Percentiles rank a stretch among this genome's conserved stretches.
phyloP scores from a whole-genome alignment of 2,113 vertebrate species.

The Sinocyclocheilus anshuiensis region DNA sequence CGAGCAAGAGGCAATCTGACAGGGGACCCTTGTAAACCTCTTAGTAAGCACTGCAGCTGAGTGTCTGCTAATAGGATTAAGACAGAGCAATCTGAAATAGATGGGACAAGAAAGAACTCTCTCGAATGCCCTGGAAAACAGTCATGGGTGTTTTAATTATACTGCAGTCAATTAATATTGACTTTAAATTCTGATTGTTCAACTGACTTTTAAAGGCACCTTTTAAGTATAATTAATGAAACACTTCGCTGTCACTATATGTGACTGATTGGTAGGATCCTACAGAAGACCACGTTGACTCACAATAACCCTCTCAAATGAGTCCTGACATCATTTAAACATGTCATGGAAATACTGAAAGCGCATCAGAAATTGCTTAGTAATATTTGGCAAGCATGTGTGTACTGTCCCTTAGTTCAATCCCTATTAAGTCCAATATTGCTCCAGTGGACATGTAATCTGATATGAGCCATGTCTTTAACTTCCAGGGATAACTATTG shows the following conservation, averaged over 20 bases:
- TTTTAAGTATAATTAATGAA: constrained; percentile 6
- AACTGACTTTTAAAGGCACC: background rate
- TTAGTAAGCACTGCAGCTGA: constrained; percentile 70
- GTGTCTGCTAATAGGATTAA: constrained; percentile 75
- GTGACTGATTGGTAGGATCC: background rate
- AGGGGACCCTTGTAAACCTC: constrained; percentile 70
- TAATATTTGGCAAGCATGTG: background rate
- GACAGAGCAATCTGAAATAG: constrained; percentile 58
- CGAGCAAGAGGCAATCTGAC: constrained; percentile 38
- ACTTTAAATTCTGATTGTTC: background rate
- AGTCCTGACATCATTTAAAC: constrained; percentile 44
- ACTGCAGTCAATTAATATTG: background rate
- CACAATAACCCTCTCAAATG: constrained; percentile 5
- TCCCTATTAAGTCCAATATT: constrained; percentile 64
- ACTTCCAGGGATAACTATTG: constrained; percentile 59
- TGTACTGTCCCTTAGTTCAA: constrained; percentile 55
- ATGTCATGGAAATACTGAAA: constrained; percentile 48
- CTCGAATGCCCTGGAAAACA: constrained; percentile 58
- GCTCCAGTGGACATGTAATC: constrained; percentile 45
- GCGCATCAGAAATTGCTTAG: constrained; percentile 42
- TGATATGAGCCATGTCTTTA: constrained; percentile 67
- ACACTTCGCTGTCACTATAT: background rate
- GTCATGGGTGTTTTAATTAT: background rate
- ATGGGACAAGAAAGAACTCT: constrained; percentile 50
- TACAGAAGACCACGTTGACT: background rate